Conservation (phyloP, 1,140 invertebrate genomes). For the Drosophila teissieri region DNA sequence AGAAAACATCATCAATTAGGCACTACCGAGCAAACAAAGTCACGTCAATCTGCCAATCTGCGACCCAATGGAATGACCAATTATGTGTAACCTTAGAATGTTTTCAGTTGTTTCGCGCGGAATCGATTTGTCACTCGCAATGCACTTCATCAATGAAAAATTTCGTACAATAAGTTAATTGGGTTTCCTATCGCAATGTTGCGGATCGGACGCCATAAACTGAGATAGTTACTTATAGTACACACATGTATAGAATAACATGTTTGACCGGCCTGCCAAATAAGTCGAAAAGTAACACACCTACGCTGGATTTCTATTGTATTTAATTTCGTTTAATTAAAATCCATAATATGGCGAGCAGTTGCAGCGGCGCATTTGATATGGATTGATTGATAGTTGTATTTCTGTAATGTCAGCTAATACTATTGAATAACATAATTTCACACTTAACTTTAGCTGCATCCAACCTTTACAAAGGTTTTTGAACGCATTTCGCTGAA, state of each 20-base stretch:
- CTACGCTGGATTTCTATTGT: constrained; percentile 27
- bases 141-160: constrained; percentile 16
- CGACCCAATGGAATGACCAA: constrained; percentile 30
- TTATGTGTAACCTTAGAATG: constrained; percentile 65
- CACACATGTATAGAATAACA: constrained; percentile 52
- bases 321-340: constrained; percentile 68
- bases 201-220: background rate
- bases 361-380: constrained; percentile 63
- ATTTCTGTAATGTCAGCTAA: constrained; percentile 72
- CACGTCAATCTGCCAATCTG: constrained; percentile 21
- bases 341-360: constrained; percentile 53
- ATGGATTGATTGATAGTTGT: constrained; percentile 38
- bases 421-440: background rate
- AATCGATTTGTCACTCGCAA: constrained; percentile 71
- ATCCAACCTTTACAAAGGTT: too few relatives aligned
- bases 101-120: constrained; percentile 39
- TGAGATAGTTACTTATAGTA: background rate
- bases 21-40: constrained; percentile 21
- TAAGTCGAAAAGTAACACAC: constrained; percentile 68
- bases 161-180: constrained; percentile 11
- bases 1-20: background rate
- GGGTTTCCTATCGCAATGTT: background rate
- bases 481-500: too few relatives aligned
- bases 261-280: constrained; percentile 61
- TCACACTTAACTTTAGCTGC: too few relatives aligned